Conservation (phyloP, 2,797 vertebrate species). For the Astyanax mexicanus region DNA sequence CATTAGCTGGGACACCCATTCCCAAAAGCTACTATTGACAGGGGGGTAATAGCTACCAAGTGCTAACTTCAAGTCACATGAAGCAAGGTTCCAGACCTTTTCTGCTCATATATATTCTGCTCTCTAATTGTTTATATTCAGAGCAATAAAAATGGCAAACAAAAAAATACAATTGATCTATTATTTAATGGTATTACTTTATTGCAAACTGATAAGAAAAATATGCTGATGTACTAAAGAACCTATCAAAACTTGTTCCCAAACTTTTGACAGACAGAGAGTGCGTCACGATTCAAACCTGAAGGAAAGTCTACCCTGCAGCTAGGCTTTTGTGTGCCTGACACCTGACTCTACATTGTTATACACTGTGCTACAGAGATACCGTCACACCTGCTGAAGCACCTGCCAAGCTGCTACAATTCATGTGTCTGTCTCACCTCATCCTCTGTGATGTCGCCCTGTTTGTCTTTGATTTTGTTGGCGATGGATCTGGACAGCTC, state of each 20-base stretch:
- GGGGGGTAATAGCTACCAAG: no score
- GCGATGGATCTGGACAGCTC: slow-evolving; percentile 96
- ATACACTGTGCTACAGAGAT: neutral
- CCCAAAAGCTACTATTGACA: no score
- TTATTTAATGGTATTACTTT: no score
- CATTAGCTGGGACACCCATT: no score
- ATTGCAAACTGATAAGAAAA: neutral
- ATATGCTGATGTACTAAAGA: neutral
- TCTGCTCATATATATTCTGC: no score
- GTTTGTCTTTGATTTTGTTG: slow-evolving; percentile 98
- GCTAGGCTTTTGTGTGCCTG: neutral
- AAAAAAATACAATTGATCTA: no score
- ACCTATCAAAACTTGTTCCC: neutral
- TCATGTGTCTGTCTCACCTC: slow-evolving; percentile 80
- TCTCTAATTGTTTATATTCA: no score
- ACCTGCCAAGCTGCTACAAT: neutral
- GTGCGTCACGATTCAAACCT: neutral
- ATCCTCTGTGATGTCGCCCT: slow-evolving; percentile 97
- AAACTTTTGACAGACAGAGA: neutral
- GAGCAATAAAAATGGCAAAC: no score
- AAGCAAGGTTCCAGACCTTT: no score
- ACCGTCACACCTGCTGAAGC: neutral
- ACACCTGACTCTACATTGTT: neutral
- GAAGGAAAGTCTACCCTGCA: neutral
- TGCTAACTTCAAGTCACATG: no score